Evolutionary conservation across 64 coral and sea anemone genomes (phyloP).

Genomic region (Dendrophyllia cribrosa): DNA sequence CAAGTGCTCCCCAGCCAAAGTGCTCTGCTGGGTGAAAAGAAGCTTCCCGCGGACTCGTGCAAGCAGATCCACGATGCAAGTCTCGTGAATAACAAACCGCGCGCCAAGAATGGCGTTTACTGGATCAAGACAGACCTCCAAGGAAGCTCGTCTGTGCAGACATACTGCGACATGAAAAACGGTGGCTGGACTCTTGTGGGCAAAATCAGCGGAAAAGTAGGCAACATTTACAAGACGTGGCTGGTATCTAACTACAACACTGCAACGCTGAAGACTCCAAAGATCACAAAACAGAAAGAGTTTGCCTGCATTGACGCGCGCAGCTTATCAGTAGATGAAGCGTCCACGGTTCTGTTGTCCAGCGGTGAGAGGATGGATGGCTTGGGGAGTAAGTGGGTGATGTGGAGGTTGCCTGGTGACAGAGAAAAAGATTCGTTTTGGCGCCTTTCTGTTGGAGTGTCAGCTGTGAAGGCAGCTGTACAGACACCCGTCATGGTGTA

Average conservation of each 20-base stretch:
- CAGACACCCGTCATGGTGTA: slow-evolving; percentile 46
- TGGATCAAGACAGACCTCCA: slow-evolving; percentile 80
- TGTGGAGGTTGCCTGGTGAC: slow-evolving; percentile 62
- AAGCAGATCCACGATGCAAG: slow-evolving; percentile 83
- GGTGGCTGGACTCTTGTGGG: slow-evolving; percentile 93
- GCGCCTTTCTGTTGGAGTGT: slow-evolving; percentile 46
- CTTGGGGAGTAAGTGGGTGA: slow-evolving; percentile 78
- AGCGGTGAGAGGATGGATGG: slow-evolving; percentile 65
- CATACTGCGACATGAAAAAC: slow-evolving; percentile 87
- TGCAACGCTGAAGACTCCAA: slow-evolving; percentile 37
- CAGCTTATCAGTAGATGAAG: slow-evolving; percentile 54
- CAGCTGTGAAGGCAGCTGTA: slow-evolving; percentile 10
- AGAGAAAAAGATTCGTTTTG: slow-evolving; percentile 75
- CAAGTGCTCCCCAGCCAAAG: not conserved
- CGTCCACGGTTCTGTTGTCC: slow-evolving; percentile 70
- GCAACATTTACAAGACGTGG: slow-evolving; percentile 76
- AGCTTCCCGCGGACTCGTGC: slow-evolving; percentile 79
- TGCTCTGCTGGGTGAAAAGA: slow-evolving; percentile 19
- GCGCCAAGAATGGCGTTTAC: slow-evolving; percentile 71
- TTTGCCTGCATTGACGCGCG: slow-evolving; percentile 71
- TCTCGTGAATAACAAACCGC: slow-evolving; percentile 30
- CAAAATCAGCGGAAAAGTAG: slow-evolving; percentile 79
- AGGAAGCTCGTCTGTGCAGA: slow-evolving; percentile 32
- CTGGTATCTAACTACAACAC: slow-evolving; percentile 67
- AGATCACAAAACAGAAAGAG: slow-evolving; percentile 16